Evolutionary conservation across 2,888 invertebrate genomes (phyloP), one percentile per base, ranked within the genome.

Genomic region (Nycteola revayana): DNA sequence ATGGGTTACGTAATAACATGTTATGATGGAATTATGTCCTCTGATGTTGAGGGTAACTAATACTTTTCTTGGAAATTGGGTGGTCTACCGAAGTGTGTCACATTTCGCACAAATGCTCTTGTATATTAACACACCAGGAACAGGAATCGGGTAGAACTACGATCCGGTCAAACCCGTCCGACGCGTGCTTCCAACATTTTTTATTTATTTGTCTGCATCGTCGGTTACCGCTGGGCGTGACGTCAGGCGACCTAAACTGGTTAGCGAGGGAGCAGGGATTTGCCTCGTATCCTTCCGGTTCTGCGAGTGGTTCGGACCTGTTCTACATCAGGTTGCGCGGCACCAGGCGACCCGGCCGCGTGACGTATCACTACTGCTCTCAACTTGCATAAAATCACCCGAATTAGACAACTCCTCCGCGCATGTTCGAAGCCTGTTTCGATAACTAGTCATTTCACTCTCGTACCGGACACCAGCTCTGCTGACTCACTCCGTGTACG

Each of bases 161-260:
- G 82, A 86, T 87, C 86, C 85, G 82, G 87, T 87, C 80, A 82
- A 87, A 88, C 88, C 82, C 83, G 88, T 88, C 87, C 77, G 69
- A 80, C 85, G 86, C 84, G 88, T 87, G 87, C 86, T 87, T 85
- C 84, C 87, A 87, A 84, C 86, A 86, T 84, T 88, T 88, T 87
- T 87, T 86, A 84, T 86, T 88, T 88, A 87, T 87, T 88, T 84
- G 85, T 87, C 81, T 86, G 87, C 82, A 85, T 72, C 82, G 86
- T 84, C 78, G 79, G 81, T 78, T 86, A 86, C 87, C 87, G 87
- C 87, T 86, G 86, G 76, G 81, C 60, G 83, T 87, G 87, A 87
- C 88, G 87, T 87, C 86, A 87, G 73, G 69, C 86, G 72, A 87
- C 86, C 88, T 88, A 87, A 88, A 88, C 88, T 86, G 87, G 88